Evolutionary conservation across 2,113 vertebrate genomes (phyloP), one percentile per base, ranked within the genome.

Genomic region (Mesocricetus auratus): DNA sequence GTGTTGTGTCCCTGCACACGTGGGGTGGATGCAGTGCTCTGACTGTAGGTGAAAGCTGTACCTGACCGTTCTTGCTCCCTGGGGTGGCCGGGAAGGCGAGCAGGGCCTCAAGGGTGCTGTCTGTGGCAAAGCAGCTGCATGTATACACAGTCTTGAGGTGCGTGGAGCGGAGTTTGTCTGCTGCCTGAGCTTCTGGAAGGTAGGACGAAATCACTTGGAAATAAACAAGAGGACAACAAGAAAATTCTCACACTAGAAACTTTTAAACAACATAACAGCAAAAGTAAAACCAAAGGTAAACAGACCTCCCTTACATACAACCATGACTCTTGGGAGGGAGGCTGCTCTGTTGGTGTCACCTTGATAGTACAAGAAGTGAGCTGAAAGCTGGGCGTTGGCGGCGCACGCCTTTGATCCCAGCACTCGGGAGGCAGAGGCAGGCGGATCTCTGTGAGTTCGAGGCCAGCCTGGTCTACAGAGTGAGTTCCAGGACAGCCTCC

Each of bases 1-100:
- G 0, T 12, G 1, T n/a, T 7, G 1, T 22, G 56, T n/a, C 22
- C 11, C 13, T 24, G n/a, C 36, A n/a, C 24, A 26, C 7, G 29
- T 31, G n/a, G 36, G 15, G 15, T 11, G 5, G 50, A 50, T 50
- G 50, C 5, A 50, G 50, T 50, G 50, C 31, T 66, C 29, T 31
- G 64, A 2, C 2, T 15, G 24, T 64, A 56, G 62, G 5, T 11
- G 13, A 60, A 31, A 74, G 31, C 60, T 12, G 29, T 9, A 3
- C 17, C 58, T 75, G 77, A 3, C 21, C 74, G 77, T 5, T 19
- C 24, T 74, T 64, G 33, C 69, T 24, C 19, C 15, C n/a, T 56
- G 36, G 1, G 53, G 53, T 91, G 60, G 21, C 60, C 15, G 69
- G 75, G n/a, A 10, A 17, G 33, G 22, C 24, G 2, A 6, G 75